These are phyloP conservation scores for Chloroceryle amazona DNA, from an alignment of 2,797 vertebrate species.

Conservation along the genomic window DNA sequence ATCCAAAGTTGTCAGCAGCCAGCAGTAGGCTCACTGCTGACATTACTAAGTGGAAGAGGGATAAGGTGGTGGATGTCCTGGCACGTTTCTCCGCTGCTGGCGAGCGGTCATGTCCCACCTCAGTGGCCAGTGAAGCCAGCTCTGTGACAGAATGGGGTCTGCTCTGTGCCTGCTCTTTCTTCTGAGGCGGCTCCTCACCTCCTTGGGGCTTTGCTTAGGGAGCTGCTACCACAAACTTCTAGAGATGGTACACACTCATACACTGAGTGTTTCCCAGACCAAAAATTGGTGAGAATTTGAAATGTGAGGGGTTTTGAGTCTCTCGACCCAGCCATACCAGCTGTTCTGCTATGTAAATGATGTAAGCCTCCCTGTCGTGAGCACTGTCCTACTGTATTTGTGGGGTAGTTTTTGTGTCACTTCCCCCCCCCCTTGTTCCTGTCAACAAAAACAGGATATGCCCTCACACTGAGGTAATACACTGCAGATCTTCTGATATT, in stretches of 20 bases:
- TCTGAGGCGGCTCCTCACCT: neutral
- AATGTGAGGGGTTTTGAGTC: neutral
- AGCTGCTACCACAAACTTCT: neutral
- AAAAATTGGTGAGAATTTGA: neutral
- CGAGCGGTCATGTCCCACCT: fast-evolving
- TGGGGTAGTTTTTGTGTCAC: too few relatives aligned
- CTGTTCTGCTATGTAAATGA: neutral
- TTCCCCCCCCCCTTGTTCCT: neutral
- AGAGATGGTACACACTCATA: neutral
- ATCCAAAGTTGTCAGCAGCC: neutral
- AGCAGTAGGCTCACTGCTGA: neutral
- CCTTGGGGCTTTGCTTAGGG: neutral
- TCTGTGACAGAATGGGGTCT: neutral
- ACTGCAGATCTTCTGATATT: neutral
- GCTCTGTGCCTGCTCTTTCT: neutral
- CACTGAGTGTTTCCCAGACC: neutral
- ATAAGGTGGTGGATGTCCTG: neutral
- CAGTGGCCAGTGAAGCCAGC: fast-evolving
- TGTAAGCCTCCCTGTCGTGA: neutral
- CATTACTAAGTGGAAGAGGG: neutral
- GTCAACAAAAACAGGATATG: neutral
- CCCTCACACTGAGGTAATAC: neutral
- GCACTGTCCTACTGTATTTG: neutral
- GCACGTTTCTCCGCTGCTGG: neutral
- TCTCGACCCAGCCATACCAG: neutral